Evolutionary conservation across 2,888 invertebrate genomes (phyloP), one percentile per base, ranked within the genome.

Genomic region (Criorhina ranunculi): DNA sequence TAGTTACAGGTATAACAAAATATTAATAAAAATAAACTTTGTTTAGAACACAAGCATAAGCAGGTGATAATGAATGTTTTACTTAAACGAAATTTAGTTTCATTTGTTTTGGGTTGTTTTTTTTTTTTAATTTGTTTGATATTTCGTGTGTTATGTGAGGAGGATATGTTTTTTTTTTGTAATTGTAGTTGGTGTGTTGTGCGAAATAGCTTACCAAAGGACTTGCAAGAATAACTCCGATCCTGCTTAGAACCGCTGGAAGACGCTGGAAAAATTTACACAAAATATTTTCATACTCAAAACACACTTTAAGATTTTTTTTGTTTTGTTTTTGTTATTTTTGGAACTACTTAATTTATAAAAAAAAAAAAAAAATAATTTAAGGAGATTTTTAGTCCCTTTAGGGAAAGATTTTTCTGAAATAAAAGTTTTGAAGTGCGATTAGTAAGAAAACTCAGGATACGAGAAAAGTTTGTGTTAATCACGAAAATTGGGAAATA

Each of bases 141-240:
- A 29, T 82, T 77, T 72, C 62, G 66, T 86, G 53, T 85, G 55
- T 62, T 67, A 42, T 81, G 78, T 76, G 70, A 33, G 51, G 44
- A 40, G 60, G 69, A 62, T 51, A 69, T 24, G 24, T 24, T 42
- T 57, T 35, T 77, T 40, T 55, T 29, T 59, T 69, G 44, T 70
- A 31, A 49, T 53, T 67, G 37, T 64, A 76, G 67, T 80, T 86
- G 73, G 72, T 83, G 72, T 83, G 87, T 88, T 88, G 89, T 91
- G 90, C 89, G 92, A 92, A 88, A 90, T 91, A 91, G 93, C 97
- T 97, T 97, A 97, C 96, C 96, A 97, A 95, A 93, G 97, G 96
- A 95, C 96, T 96, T 95, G 96, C 96, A 95, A 97, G 96, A 95
- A 97, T 96, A 94, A 97, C 96, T 95, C 97, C 97, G 95, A 97